These are phyloP conservation scores for Coelinius sp. DNA, from an alignment of 2,888 invertebrate genomes.

Conservation along the genomic window DNA sequence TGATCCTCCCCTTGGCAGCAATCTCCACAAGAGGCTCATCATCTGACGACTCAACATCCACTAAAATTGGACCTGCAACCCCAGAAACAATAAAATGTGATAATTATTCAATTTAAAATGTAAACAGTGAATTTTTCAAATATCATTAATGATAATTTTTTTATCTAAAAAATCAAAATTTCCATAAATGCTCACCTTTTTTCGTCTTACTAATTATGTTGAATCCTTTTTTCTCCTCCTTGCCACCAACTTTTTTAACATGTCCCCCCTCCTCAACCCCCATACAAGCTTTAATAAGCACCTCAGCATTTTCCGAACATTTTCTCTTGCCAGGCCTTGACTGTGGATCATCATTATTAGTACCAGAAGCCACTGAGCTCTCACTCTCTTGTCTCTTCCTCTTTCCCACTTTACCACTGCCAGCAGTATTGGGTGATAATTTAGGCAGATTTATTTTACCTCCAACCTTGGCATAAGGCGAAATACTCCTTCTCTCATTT, in stretches of 20 bases:
- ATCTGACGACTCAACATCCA: conserved; percentile 83
- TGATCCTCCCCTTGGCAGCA: conserved; percentile 78
- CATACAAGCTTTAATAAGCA: conserved; percentile 75
- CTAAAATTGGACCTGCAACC: conserved; percentile 71
- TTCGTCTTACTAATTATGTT: conserved; percentile 67
- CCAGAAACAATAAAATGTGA: conserved; percentile 46
- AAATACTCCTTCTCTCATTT: conserved; percentile 67
- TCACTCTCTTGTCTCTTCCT: conserved; percentile 84
- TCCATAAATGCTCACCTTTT: conserved; percentile 64
- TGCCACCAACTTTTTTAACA: conserved; percentile 69
- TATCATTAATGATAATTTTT: no score
- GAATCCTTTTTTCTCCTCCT: conserved; percentile 68
- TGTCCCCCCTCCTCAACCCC: conserved; percentile 71
- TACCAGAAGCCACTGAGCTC: conserved; percentile 81
- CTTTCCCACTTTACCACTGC: conserved; percentile 72
- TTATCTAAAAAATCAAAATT: no score
- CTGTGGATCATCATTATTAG: conserved; percentile 76
- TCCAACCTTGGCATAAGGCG: conserved; percentile 70
- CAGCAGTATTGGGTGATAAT: conserved; percentile 51
- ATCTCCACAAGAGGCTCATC: conserved; percentile 85
- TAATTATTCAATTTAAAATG: neutral
- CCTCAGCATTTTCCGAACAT: conserved; percentile 76
- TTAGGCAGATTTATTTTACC: conserved; percentile 60
- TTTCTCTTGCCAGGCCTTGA: conserved; percentile 74
- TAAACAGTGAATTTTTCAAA: neutral